A percentile compares a stretch with the other conserved stretches of the same genome.
These are phyloP conservation scores for Lanistes nyassanus DNA, from an alignment of 1,140 invertebrate species.

Conservation along the genomic window DNA sequence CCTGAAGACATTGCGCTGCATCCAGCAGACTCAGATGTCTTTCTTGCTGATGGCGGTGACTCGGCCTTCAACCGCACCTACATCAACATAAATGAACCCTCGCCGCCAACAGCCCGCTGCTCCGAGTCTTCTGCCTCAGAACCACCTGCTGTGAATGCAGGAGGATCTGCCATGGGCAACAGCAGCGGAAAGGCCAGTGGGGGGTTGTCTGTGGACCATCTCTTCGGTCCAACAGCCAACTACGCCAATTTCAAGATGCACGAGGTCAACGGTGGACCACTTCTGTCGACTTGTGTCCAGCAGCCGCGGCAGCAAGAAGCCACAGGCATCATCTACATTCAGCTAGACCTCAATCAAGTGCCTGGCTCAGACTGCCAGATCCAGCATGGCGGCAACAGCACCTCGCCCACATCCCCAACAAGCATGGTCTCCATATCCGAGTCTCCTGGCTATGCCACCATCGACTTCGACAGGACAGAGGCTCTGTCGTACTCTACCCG, in stretches of 20 bases:
- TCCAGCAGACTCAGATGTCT: conserved; percentile 36
- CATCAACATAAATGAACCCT: conserved; percentile 43
- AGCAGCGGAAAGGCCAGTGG: neutral
- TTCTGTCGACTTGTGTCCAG: conserved; percentile 4
- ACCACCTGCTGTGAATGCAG: neutral
- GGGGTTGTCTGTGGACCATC: conserved; percentile 19
- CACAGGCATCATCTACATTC: conserved; percentile 77
- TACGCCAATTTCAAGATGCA: conserved; percentile 46
- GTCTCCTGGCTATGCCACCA: conserved; percentile 81
- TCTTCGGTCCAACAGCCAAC: conserved; percentile 30
- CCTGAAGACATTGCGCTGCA: neutral
- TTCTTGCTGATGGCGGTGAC: conserved; percentile 35
- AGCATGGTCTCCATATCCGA: conserved; percentile 56
- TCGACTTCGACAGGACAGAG: conserved; percentile 92
- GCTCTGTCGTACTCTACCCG: conserved; percentile 74
- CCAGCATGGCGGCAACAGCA: conserved; percentile 32
- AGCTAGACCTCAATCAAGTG: conserved; percentile 77
- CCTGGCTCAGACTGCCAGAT: conserved; percentile 28
- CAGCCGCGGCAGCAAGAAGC: conserved; percentile 22
- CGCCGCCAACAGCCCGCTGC: neutral
- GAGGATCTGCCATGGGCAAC: neutral
- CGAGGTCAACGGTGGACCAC: neutral
- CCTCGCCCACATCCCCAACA: conserved; percentile 71
- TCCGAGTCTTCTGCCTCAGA: neutral
- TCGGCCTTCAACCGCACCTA: conserved; percentile 38